Conservation (phyloP, 2,113 vertebrate species). For the Oreotrochilus melanogaster region DNA sequence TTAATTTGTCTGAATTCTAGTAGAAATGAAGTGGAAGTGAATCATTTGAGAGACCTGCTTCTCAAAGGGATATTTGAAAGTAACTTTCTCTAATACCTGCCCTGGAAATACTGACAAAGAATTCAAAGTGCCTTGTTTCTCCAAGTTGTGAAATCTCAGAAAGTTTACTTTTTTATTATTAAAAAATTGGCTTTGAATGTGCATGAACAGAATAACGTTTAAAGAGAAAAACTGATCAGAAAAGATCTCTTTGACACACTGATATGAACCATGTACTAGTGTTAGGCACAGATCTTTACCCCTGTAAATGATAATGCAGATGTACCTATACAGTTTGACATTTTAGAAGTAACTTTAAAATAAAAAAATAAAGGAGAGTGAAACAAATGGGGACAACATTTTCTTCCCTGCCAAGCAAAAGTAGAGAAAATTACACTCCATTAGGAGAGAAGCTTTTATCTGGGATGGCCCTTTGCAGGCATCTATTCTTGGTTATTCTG, state of each 20-base stretch:
- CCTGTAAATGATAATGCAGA: neutral
- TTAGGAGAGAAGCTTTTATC: constrained; percentile 1
- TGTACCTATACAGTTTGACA: neutral
- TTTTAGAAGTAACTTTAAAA: neutral
- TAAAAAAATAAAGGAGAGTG: neutral
- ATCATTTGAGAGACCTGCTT: neutral
- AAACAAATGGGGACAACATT: neutral
- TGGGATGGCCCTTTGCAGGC: neutral
- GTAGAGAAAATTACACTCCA: neutral
- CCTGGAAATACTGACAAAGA: neutral
- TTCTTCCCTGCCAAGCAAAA: neutral
- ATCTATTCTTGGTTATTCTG: neutral
- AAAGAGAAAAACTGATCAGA: neutral
- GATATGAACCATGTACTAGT: neutral
- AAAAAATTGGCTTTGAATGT: neutral
- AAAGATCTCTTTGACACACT: neutral
- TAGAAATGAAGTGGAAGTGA: neutral
- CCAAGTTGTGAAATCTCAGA: neutral
- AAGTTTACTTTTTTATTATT: neutral
- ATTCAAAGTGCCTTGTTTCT: neutral
- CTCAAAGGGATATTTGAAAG: constrained; percentile 14
- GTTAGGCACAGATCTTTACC: neutral
- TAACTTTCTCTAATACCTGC: neutral
- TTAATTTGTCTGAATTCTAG: neutral
- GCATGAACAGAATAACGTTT: neutral